These are phyloP conservation scores for Aleiodes sp. DNA, from an alignment of 1,140 invertebrate species.

Conservation along the genomic window DNA sequence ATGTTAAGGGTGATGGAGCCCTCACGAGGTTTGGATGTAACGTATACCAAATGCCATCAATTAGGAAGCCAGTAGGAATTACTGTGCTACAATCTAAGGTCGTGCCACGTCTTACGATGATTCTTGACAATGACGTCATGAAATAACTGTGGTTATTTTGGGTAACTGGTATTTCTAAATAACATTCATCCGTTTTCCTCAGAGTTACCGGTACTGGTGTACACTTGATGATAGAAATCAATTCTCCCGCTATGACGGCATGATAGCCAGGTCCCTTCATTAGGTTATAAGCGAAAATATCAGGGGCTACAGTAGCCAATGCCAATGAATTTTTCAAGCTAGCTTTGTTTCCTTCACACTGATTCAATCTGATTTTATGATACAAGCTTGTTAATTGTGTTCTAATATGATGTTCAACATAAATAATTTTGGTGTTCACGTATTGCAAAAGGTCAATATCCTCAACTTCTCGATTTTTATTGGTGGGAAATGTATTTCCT, in stretches of 20 bases:
- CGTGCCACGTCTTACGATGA: not conserved
- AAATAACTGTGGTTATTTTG: conserved; percentile 15
- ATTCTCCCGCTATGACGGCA: conserved; percentile 25
- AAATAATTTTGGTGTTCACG: conserved; percentile 40
- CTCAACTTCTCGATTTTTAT: not conserved
- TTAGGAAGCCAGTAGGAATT: conserved; percentile 10
- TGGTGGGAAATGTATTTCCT: not conserved
- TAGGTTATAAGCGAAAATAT: conserved; percentile 37
- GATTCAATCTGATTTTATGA: conserved; percentile 22
- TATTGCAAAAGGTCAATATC: conserved; percentile 40
- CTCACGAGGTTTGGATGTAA: not conserved
- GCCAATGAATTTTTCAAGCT: conserved; percentile 28
- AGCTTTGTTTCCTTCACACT: conserved; percentile 35
- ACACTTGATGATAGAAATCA: conserved; percentile 35
- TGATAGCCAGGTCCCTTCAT: conserved; percentile 38
- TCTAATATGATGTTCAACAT: conserved; percentile 34
- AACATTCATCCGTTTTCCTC: not conserved
- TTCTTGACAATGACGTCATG: conserved; percentile 21
- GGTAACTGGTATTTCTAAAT: conserved; percentile 7
- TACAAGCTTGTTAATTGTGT: conserved; percentile 31
- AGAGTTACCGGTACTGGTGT: not conserved
- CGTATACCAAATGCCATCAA: conserved; percentile 24
- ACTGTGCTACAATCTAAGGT: conserved; percentile 23
- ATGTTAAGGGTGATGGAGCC: not conserved
- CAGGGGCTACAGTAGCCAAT: conserved; percentile 23